phyloP scores from a whole-genome alignment of 2,888 invertebrate genomes.

The Philereme vetulata region DNA sequence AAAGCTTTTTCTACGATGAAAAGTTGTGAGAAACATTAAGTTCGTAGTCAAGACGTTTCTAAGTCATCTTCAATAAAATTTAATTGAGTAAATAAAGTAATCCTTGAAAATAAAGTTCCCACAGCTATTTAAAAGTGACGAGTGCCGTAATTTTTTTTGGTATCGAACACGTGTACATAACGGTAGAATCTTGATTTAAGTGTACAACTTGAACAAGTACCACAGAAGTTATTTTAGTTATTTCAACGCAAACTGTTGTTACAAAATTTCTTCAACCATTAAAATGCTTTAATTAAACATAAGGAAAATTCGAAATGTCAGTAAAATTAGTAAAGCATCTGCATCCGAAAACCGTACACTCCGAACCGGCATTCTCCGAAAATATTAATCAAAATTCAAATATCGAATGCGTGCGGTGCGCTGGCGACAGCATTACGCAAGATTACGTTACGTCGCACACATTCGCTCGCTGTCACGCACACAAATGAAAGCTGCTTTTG shows the following conservation, averaged over 20 bases:
- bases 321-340: constrained; percentile 11
- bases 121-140: too few relatives aligned
- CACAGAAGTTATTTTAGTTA: too few relatives aligned
- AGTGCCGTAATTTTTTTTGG: too few relatives aligned
- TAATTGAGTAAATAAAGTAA: neutral
- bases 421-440: constrained; percentile 67
- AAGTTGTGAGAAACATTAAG: constrained; percentile 13
- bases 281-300: neutral
- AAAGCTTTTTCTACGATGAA: constrained; percentile 18
- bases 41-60: constrained; percentile 3
- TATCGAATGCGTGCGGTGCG: constrained; percentile 49
- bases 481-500: constrained; percentile 56
- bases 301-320: constrained; percentile 3
- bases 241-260: too few relatives aligned
- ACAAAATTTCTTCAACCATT: neutral
- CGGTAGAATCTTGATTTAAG: too few relatives aligned
- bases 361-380: constrained; percentile 28
- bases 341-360: constrained; percentile 18
- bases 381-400: constrained; percentile 50
- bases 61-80: neutral
- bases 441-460: constrained; percentile 60
- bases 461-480: constrained; percentile 51
- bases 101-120: neutral
- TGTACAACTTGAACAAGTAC: too few relatives aligned
- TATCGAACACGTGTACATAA: too few relatives aligned